Evolutionary conservation across 2,888 invertebrate genomes (phyloP), one percentile per base, ranked within the genome.

Genomic region (Melieria omissa): DNA sequence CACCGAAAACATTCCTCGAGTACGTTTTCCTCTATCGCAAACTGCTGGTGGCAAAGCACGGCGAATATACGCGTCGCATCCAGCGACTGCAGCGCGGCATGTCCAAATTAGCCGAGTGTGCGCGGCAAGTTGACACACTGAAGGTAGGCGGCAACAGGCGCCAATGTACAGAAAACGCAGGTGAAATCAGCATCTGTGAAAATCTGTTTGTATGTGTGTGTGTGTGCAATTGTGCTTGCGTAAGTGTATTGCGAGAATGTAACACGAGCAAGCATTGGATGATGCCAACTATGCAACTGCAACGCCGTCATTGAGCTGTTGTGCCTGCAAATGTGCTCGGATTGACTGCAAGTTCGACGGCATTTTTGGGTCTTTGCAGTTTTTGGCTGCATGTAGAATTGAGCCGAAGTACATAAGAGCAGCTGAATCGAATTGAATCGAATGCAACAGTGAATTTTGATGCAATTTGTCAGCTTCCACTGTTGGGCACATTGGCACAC

Each of bases 1-100:
- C 98, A 4, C 98, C 98, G 0, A 98, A 98, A 88, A 95, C 96
- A n/a, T 98, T 98, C 89, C 89, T 98, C 69, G 98, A 98, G 86
- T 96, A 96, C 86, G 97, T 98, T 78, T 91, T 93, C 58, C 88
- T 98, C 44, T 98, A 92, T 84, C 89, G 91, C 42, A 95, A 95
- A 85, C 87, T 95, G 60, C 85, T 95, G 72, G 90, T 88, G 41
- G 91, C 91, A 78, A 94, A 93, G 84, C 91, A 90, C 0, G 86
- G 85, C 3, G 92, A 95, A 76, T 89, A 96, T 47, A 90, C 91
- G 77, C 90, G 91, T 77, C 95, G 93, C 88, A 95, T 97, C 66
- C 85, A 88, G 3, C 90, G 97, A 75, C 89, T 98, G 8, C 95
- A 95, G 85, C 96, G 94, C 84, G 98, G 98, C 67, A 89, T 98